These are phyloP conservation scores for Hemitrygon akajei DNA, from an alignment of 2,797 vertebrate species.

Conservation along the genomic window DNA sequence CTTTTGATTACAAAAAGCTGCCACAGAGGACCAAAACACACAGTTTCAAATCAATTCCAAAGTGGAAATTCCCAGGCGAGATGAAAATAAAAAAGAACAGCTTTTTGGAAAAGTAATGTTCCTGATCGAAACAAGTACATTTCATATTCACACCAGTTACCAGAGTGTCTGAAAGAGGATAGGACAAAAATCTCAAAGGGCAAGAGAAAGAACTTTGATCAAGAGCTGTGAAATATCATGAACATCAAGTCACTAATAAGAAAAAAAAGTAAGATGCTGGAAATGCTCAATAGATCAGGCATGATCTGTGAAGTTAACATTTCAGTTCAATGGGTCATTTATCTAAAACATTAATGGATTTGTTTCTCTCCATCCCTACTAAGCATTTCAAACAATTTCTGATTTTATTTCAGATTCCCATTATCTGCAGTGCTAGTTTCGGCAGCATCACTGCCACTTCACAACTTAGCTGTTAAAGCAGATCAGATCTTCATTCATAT, in stretches of 20 bases:
- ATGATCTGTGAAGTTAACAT: too few relatives aligned
- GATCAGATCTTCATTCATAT: neutral
- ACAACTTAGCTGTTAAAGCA: neutral
- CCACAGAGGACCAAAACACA: neutral
- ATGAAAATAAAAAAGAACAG: neutral
- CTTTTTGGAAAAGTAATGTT: neutral
- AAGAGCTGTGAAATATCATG: neutral
- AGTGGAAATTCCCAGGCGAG: neutral
- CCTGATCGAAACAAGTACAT: neutral
- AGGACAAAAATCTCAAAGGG: too few relatives aligned
- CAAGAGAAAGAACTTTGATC: neutral
- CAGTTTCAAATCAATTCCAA: neutral
- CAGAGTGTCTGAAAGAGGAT: neutral
- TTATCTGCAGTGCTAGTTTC: too few relatives aligned
- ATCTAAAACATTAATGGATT: too few relatives aligned
- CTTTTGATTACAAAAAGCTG: conserved; percentile 6
- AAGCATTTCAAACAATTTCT: too few relatives aligned
- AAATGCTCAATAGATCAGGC: too few relatives aligned
- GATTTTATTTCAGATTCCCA: too few relatives aligned
- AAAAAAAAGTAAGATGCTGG: neutral
- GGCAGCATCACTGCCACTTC: neutral
- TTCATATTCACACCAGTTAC: neutral
- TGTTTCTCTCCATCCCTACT: too few relatives aligned
- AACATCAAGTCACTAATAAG: neutral
- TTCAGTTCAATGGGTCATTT: too few relatives aligned